phyloP scores from a whole-genome alignment of 2,888 invertebrate genomes.

The Chrysomela aeneicollis region DNA sequence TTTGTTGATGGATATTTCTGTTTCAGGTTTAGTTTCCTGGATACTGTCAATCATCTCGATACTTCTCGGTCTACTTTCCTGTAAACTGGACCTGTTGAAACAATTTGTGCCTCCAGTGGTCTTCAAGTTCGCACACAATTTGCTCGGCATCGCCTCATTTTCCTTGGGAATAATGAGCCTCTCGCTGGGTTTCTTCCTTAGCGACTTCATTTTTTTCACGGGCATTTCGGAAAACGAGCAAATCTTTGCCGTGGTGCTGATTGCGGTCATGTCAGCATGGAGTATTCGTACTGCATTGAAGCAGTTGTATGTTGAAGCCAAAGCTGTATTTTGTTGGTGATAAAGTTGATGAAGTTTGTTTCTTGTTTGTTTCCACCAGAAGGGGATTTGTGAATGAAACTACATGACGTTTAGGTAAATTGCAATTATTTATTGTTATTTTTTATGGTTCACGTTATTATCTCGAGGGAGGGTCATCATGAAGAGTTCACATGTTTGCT shows the following conservation, averaged over 20 bases:
- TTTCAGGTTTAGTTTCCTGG: constrained; percentile 48
- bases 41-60: constrained; percentile 41
- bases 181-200: constrained; percentile 30
- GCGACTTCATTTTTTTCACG: constrained; percentile 8
- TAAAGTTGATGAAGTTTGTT: neutral
- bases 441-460: constrained; percentile 13
- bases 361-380: neutral
- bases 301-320: neutral
- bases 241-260: constrained; percentile 22
- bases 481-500: neutral
- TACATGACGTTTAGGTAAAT: neutral
- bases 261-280: constrained; percentile 38
- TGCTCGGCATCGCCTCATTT: constrained; percentile 44
- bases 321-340: neutral
- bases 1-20: too few species aligned
- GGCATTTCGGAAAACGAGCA: constrained; percentile 26
- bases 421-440: constrained; percentile 17
- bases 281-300: constrained; percentile 14
- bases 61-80: constrained; percentile 42
- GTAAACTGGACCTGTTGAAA: constrained; percentile 36
- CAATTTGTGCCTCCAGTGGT: constrained; percentile 40
- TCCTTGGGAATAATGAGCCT: constrained; percentile 43
- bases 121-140: constrained; percentile 44
- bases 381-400: neutral
- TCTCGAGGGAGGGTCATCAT: constrained; percentile 1